These are phyloP conservation scores for Ectobius pallidus DNA, from an alignment of 2,888 invertebrate species.

Conservation along the genomic window DNA sequence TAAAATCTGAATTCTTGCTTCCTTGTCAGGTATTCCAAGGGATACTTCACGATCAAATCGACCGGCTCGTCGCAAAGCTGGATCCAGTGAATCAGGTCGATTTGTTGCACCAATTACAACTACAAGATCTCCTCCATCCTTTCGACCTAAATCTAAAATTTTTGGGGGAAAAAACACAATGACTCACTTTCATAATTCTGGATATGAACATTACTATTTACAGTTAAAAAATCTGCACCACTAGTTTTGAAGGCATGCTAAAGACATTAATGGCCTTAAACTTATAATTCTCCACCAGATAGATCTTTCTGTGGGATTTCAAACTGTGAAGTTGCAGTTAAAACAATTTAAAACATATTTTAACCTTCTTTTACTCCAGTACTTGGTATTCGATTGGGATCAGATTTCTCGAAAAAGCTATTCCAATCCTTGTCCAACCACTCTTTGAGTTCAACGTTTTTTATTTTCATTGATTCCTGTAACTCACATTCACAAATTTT, in stretches of 20 bases:
- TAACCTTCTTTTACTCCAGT: slow-evolving; percentile 9
- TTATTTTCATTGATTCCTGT: not conserved
- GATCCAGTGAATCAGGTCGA: slow-evolving; percentile 90
- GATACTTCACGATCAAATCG: slow-evolving; percentile 94
- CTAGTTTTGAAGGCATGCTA: too few relatives aligned
- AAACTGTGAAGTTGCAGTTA: too few relatives aligned
- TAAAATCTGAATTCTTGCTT: slow-evolving; percentile 81
- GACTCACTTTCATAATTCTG: too few relatives aligned
- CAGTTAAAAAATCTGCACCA: too few relatives aligned
- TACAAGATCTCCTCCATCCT: slow-evolving; percentile 65
- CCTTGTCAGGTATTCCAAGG: slow-evolving; percentile 89
- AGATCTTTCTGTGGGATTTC: too few relatives aligned
- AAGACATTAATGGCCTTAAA: too few relatives aligned
- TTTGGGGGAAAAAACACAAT: not conserved
- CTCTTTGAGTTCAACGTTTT: not conserved
- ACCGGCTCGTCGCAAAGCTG: slow-evolving; percentile 88
- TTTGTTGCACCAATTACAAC: slow-evolving; percentile 96
- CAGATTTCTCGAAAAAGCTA: not conserved
- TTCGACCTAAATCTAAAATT: slow-evolving; percentile 57
- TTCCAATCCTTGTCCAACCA: not conserved
- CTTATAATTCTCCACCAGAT: too few relatives aligned
- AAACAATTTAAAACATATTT: too few relatives aligned
- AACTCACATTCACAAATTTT: not conserved
- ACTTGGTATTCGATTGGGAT: not conserved
- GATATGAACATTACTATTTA: too few relatives aligned